Conservation (phyloP, 2,888 invertebrate genomes). For the Oligia latruncula region DNA sequence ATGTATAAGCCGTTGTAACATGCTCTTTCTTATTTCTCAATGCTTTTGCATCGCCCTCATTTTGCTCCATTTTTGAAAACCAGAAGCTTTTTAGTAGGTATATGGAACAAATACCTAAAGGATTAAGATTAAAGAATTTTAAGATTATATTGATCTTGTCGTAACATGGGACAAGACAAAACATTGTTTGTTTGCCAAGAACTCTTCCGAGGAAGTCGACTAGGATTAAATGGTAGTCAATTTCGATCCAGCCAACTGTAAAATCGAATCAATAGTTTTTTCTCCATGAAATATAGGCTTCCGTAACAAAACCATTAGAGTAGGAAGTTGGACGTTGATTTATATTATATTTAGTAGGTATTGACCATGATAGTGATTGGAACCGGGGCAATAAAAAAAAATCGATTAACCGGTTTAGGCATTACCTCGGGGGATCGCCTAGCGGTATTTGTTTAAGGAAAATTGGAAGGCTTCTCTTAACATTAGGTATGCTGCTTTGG, state of each 20-base stretch:
- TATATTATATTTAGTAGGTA: constrained; percentile 42
- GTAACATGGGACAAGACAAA: background rate
- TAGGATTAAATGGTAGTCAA: constrained; percentile 54
- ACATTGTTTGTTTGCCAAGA: constrained; percentile 13
- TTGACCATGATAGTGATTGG: constrained; percentile 53
- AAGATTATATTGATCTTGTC: constrained; percentile 11
- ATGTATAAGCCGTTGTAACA: background rate
- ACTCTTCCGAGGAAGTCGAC: constrained; percentile 63
- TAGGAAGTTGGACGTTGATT: constrained; percentile 68
- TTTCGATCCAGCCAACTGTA: constrained; percentile 69
- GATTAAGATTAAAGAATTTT: background rate
- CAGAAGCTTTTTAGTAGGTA: background rate
- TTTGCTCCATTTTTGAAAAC: background rate
- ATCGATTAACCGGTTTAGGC: constrained; percentile 12
- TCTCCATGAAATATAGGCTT: constrained; percentile 58
- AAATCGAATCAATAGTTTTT: constrained; percentile 74
- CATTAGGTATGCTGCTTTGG: background rate
- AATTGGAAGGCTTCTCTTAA: background rate
- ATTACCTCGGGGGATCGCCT: background rate
- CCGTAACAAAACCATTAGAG: constrained; percentile 67
- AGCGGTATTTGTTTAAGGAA: constrained; percentile 1
- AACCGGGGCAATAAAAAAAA: constrained; percentile 20
- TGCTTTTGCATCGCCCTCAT: background rate
- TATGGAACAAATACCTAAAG: background rate
- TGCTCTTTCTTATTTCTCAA: background rate